These are phyloP conservation scores for Artemisiospiza belli DNA, from an alignment of 2,113 vertebrate species.

Conservation along the genomic window DNA sequence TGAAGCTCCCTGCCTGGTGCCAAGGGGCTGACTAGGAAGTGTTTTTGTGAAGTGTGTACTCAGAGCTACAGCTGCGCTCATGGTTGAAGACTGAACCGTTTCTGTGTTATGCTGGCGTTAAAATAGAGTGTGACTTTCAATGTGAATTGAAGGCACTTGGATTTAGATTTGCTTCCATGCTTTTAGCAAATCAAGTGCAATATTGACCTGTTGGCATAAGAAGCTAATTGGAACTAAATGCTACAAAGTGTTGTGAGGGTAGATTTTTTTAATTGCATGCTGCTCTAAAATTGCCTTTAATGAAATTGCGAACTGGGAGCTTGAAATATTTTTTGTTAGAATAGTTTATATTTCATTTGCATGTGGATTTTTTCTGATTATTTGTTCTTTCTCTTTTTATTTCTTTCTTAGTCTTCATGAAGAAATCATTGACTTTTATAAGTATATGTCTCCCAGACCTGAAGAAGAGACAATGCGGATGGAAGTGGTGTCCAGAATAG, in stretches of 20 bases:
- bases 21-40: neutral
- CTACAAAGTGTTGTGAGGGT: neutral
- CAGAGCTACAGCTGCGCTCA: neutral
- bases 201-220: neutral
- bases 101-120: neutral
- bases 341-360: neutral
- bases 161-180: neutral
- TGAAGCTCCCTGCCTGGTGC: neutral
- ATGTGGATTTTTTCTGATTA: neutral
- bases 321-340: neutral
- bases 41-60: neutral
- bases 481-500: conserved; percentile 95
- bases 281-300: neutral
- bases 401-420: conserved; percentile 85
- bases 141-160: neutral
- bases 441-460: conserved; percentile 92
- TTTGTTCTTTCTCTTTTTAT: neutral
- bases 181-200: neutral
- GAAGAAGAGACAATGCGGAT: conserved; percentile 95
- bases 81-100: neutral
- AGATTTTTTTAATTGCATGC: neutral
- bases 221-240: neutral
- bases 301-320: neutral
- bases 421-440: conserved; percentile 95
- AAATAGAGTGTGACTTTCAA: neutral